These are phyloP conservation scores for Pachymerium ferrugineum DNA, from an alignment of 2,888 invertebrate genomes.

Conservation along the genomic window DNA sequence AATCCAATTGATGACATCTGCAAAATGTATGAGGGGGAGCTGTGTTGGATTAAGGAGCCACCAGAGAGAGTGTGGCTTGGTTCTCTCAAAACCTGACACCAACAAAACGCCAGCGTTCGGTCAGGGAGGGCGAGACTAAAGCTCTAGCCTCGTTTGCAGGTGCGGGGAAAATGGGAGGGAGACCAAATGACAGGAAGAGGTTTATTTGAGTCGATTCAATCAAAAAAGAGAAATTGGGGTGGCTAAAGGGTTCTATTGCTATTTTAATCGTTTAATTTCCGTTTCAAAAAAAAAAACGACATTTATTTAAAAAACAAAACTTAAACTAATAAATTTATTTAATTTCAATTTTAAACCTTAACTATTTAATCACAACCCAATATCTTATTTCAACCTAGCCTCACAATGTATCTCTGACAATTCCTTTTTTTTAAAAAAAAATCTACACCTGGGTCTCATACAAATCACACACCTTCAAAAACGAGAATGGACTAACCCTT, in stretches of 20 bases:
- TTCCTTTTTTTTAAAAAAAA: not conserved
- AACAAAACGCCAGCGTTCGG: slow-evolving; percentile 17
- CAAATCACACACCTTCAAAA: not conserved
- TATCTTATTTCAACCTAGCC: no score
- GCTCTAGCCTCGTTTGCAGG: not conserved
- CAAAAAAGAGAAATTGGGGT: no score
- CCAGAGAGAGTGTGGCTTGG: slow-evolving; percentile 13
- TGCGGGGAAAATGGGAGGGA: not conserved
- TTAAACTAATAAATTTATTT: no score
- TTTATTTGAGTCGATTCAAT: not conserved
- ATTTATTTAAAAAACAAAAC: no score
- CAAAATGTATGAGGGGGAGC: slow-evolving; percentile 12
- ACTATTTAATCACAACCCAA: no score
- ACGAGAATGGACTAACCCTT: slow-evolving; percentile 9
- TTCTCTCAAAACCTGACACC: slow-evolving; percentile 21
- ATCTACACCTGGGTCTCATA: slow-evolving; percentile 2
- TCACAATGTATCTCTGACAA: not conserved
- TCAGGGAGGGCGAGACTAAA: slow-evolving; percentile 14
- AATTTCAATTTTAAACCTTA: no score
- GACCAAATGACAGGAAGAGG: not conserved
- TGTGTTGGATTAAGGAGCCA: slow-evolving; percentile 15
- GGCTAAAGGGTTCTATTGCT: no score
- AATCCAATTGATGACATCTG: slow-evolving; percentile 21
- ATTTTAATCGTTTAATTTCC: no score
- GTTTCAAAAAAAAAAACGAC: no score